A percentile compares a stretch with the other conserved stretches of the same genome.
Evolutionary conservation across 2,797 vertebrate species (phyloP).

Genomic region (Clarias platycephalus): DNA sequence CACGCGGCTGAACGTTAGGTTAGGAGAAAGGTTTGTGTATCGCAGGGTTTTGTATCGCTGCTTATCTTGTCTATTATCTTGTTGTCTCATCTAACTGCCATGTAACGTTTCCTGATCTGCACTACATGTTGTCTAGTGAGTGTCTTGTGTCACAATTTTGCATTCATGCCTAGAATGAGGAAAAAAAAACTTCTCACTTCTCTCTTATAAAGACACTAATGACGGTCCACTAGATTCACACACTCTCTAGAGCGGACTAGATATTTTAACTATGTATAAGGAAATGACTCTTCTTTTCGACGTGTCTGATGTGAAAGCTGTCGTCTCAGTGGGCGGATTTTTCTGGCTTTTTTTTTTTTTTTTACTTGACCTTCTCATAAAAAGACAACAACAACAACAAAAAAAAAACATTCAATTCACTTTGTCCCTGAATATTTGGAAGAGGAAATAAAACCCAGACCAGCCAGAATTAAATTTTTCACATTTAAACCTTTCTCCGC

Average conservation of each 20-base stretch:
- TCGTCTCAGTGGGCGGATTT: not conserved
- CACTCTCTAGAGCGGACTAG: not conserved
- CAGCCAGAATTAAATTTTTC: no score
- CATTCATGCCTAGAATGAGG: not conserved
- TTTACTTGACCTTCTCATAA: not conserved
- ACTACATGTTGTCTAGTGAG: not conserved
- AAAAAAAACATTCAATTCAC: not conserved
- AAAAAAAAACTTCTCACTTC: not conserved
- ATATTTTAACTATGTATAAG: not conserved
- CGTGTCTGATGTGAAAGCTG: not conserved
- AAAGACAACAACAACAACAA: no score
- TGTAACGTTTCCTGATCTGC: not conserved
- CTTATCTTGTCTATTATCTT: not conserved
- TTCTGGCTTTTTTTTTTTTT: not conserved
- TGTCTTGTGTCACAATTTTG: not conserved
- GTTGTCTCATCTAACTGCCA: not conserved
- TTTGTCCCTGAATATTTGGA: not conserved
- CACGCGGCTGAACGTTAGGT: no score
- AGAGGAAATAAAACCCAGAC: fast-evolving
- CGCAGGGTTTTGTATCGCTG: not conserved
- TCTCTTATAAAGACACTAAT: not conserved
- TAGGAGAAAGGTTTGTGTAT: no score
- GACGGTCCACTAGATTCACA: not conserved
- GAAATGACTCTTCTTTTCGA: not conserved
- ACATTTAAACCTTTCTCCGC: no score